These are phyloP conservation scores for Exephanes ischioxanthus DNA, from an alignment of 2,888 invertebrate genomes.

Conservation along the genomic window DNA sequence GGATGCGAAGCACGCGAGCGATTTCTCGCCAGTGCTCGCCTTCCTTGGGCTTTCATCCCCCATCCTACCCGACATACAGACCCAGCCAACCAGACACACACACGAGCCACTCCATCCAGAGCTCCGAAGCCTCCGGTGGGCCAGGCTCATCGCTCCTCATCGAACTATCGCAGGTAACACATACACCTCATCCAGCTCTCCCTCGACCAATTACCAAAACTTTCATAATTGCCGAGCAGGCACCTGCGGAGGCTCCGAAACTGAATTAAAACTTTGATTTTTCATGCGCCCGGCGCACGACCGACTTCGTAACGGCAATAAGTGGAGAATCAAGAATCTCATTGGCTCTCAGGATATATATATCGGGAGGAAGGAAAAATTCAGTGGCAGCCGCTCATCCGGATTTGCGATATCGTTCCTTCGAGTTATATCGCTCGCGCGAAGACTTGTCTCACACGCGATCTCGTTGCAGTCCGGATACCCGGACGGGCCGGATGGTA, in stretches of 20 bases:
- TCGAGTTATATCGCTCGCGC: slow-evolving; percentile 32
- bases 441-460: slow-evolving; percentile 56
- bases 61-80: slow-evolving; percentile 16
- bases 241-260: slow-evolving; percentile 74
- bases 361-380: slow-evolving; percentile 35
- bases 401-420: slow-evolving; percentile 51
- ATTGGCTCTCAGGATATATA: not conserved
- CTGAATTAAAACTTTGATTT: slow-evolving; percentile 82
- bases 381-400: slow-evolving; percentile 35
- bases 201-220: slow-evolving; percentile 79
- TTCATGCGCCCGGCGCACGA: slow-evolving; percentile 66
- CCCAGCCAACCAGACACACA: not conserved
- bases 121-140: not conserved
- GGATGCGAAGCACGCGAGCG: slow-evolving; percentile 77
- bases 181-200: slow-evolving; percentile 42
- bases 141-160: slow-evolving; percentile 30
- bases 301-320: slow-evolving; percentile 38
- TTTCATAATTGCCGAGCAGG: slow-evolving; percentile 78
- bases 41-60: slow-evolving; percentile 31
- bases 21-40: slow-evolving; percentile 57
- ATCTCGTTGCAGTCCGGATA: slow-evolving; percentile 15
- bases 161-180: slow-evolving; percentile 27
- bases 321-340: slow-evolving; percentile 22
- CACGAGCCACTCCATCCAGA: slow-evolving; percentile 3
- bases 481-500: slow-evolving; percentile 22